A percentile compares a stretch with the other conserved stretches of the same genome.
Conservation (phyloP, 1,140 invertebrate species). For the Stegodyphus mimosarum region DNA sequence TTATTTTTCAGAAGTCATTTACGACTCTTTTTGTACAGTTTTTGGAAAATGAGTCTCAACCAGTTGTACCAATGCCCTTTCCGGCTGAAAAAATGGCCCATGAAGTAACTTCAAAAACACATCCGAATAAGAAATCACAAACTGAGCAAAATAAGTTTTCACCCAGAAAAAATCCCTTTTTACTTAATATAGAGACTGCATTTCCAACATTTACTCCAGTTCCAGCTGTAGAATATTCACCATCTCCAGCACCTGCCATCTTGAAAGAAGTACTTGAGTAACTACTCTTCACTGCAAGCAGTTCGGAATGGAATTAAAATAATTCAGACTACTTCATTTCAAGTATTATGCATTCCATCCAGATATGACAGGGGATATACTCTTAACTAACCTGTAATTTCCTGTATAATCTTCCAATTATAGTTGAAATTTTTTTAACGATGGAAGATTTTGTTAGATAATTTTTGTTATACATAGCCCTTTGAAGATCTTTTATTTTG, state of each 20-base stretch:
- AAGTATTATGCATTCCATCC: no score
- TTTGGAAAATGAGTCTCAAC: conserved; percentile 85
- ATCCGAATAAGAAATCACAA: not conserved
- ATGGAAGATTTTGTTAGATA: no score
- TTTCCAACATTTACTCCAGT: conserved; percentile 61
- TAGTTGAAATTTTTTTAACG: no score
- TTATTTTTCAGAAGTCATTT: conserved; percentile 73
- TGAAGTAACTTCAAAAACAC: conserved; percentile 34
- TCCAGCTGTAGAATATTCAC: conserved; percentile 35
- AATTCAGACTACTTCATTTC: no score
- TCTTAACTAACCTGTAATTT: no score
- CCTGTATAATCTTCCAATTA: no score
- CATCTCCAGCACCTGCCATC: conserved; percentile 41
- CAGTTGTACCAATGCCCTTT: conserved; percentile 74
- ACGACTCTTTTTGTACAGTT: conserved; percentile 91
- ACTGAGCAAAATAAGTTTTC: not conserved
- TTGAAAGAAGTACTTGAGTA: conserved; percentile 56
- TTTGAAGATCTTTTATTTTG: no score
- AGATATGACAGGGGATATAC: no score
- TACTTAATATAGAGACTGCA: conserved; percentile 54
- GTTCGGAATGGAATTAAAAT: no score
- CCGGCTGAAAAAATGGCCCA: conserved; percentile 72
- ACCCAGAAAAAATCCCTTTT: conserved; percentile 19
- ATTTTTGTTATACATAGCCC: no score
- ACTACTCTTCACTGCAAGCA: not conserved